Conservation (phyloP, 2,797 vertebrate species). For the Chelon auratus region DNA sequence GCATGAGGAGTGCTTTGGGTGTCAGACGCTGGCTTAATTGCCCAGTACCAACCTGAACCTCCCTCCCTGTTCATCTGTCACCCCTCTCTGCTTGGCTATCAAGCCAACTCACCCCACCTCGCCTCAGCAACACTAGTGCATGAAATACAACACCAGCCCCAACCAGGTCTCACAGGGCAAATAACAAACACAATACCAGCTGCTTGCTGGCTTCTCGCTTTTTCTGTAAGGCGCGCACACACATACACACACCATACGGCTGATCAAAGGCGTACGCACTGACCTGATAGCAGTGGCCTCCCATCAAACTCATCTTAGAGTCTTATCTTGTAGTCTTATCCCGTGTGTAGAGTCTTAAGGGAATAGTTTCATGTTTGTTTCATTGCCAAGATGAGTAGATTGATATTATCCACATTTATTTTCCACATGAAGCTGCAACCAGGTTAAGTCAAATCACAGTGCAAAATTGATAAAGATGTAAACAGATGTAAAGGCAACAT, state of each 20-base stretch:
- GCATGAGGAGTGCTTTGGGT: constrained; percentile 70
- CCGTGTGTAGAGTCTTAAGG: no score
- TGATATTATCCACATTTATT: background rate
- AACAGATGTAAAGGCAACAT: no score
- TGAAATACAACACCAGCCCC: constrained; percentile 73
- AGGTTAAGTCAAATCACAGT: background rate
- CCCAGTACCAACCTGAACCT: constrained; percentile 27
- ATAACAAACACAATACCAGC: constrained; percentile 73
- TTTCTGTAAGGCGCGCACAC: constrained; percentile 13
- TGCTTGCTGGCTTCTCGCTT: constrained; percentile 62
- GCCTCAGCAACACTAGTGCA: constrained; percentile 50
- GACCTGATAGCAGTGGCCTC: constrained; percentile 41
- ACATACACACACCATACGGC: constrained; percentile 18
- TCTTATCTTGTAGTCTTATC: constrained; percentile 15
- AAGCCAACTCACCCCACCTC: constrained; percentile 60
- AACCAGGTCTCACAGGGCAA: constrained; percentile 68
- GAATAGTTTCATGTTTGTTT: background rate
- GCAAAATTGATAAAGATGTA: no score
- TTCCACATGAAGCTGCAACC: background rate
- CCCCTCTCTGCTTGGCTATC: constrained; percentile 48
- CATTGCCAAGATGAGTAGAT: background rate
- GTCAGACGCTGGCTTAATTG: constrained; percentile 72
- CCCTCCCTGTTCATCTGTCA: constrained; percentile 63
- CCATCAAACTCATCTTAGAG: constrained; percentile 19
- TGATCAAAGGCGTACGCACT: constrained; percentile 51